Percentiles rank a stretch among this genome's conserved stretches.
phyloP scores from a whole-genome alignment of 2,113 vertebrate genomes.

The Chrysemys picta region DNA sequence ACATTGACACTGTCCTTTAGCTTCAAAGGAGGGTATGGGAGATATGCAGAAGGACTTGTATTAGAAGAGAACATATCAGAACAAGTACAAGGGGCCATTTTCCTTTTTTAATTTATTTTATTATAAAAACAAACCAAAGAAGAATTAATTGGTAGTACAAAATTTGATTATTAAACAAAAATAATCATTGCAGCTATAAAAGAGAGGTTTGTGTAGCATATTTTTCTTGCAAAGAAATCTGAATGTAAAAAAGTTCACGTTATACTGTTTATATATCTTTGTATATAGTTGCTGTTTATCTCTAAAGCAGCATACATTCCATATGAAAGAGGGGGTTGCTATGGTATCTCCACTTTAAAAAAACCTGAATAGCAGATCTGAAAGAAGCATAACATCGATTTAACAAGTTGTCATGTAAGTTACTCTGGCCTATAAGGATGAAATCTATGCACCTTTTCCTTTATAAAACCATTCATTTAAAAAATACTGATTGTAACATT shows the following conservation, averaged over 20 bases:
- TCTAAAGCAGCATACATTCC: slow-evolving; percentile 75
- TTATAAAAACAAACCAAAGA: neutral
- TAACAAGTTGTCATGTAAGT: slow-evolving; percentile 78
- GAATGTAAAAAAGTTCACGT: slow-evolving; percentile 62
- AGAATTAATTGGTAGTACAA: slow-evolving; percentile 5
- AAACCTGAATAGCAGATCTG: slow-evolving; percentile 75
- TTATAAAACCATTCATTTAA: slow-evolving; percentile 6
- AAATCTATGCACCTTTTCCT: slow-evolving; percentile 35
- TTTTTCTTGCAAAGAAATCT: slow-evolving; percentile 1
- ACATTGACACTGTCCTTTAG: neutral
- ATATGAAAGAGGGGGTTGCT: slow-evolving; percentile 74
- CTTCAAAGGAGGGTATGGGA: neutral
- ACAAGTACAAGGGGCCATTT: neutral
- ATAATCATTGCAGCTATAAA: neutral
- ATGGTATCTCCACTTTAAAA: slow-evolving; percentile 76
- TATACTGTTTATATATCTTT: slow-evolving; percentile 69
- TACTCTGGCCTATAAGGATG: slow-evolving; percentile 58
- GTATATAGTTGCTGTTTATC: slow-evolving; percentile 74
- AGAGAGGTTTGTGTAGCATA: slow-evolving; percentile 17
- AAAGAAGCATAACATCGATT: slow-evolving; percentile 78
- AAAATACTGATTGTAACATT: neutral
- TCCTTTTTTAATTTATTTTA: neutral
- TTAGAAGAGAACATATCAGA: neutral
- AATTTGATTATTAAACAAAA: slow-evolving; percentile 24
- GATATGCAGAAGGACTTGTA: neutral